These are phyloP conservation scores for Pleuronectes platessa DNA, from an alignment of 2,113 vertebrate species.

Conservation along the genomic window DNA sequence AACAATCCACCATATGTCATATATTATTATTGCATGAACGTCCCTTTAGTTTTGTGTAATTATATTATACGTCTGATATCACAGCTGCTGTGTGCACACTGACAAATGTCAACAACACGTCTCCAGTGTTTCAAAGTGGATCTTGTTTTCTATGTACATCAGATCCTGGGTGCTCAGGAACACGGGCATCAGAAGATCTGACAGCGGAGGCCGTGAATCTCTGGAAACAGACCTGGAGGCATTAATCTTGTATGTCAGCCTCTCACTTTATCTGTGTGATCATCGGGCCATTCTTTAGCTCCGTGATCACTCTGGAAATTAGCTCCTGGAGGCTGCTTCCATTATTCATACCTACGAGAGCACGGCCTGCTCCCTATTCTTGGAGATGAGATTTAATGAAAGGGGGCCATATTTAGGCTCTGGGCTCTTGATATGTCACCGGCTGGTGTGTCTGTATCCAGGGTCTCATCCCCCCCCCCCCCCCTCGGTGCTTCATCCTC, in stretches of 20 bases:
- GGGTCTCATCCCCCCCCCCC: conserved; percentile 11
- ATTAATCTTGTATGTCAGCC: conserved; percentile 73
- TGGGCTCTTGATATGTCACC: conserved; percentile 55
- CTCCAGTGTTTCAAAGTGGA: background rate
- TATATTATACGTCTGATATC: background rate
- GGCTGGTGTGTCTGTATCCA: conserved; percentile 22
- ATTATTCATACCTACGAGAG: conserved; percentile 80
- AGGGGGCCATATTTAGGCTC: conserved; percentile 62
- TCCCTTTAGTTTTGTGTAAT: background rate
- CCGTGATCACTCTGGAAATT: conserved; percentile 57
- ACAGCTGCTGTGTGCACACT: background rate
- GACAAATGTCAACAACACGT: background rate
- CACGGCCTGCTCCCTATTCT: conserved; percentile 71
- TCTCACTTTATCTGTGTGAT: conserved; percentile 76
- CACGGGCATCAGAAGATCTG: conserved; percentile 20
- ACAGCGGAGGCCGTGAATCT: conserved; percentile 26
- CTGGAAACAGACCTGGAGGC: conserved; percentile 50
- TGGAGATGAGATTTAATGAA: conserved; percentile 75
- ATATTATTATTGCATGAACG: background rate
- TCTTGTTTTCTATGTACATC: conserved; percentile 20
- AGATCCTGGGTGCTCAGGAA: conserved; percentile 23
- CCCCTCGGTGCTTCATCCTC: conserved; percentile 6
- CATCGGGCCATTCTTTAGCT: conserved; percentile 67
- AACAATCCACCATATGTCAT: background rate
- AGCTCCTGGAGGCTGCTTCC: conserved; percentile 72